phyloP scores from a whole-genome alignment of 2,797 vertebrate species.

The Acipenser transmontanus region DNA sequence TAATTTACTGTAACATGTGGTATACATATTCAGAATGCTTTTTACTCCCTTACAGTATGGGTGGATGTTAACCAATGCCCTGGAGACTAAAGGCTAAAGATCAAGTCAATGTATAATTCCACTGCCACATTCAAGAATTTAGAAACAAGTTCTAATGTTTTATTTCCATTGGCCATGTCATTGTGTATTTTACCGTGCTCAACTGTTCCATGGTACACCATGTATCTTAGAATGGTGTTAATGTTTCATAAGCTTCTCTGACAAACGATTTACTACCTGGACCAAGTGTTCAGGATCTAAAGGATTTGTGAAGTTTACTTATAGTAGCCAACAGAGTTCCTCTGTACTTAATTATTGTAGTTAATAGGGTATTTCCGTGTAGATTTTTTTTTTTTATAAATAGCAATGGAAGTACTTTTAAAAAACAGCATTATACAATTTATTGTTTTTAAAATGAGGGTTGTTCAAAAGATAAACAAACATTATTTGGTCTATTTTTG shows the following conservation, averaged over 20 bases:
- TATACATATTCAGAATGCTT: neutral
- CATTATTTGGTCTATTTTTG: no score
- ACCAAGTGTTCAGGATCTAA: slow-evolving; percentile 68
- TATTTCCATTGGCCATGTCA: neutral
- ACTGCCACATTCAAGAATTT: neutral
- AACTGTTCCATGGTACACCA: neutral
- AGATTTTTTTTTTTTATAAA: neutral
- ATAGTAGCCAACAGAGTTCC: slow-evolving; percentile 57
- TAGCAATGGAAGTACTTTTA: neutral
- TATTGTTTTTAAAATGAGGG: neutral
- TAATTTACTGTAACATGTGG: neutral
- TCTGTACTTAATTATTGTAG: slow-evolving; percentile 58
- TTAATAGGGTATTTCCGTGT: slow-evolving; percentile 47
- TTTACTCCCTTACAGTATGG: neutral
- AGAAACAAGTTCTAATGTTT: slow-evolving; percentile 4
- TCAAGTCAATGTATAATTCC: neutral
- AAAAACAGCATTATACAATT: neutral
- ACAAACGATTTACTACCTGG: slow-evolving; percentile 60
- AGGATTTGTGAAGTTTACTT: slow-evolving; percentile 64
- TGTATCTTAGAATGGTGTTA: slow-evolving; percentile 34
- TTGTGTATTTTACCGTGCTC: neutral
- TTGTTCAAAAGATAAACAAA: no score
- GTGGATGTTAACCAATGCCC: slow-evolving; percentile 1
- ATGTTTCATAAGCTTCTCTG: slow-evolving; percentile 54
- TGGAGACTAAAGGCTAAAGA: neutral